Conservation (phyloP, 2,888 invertebrate genomes). For the Patella depressa region DNA sequence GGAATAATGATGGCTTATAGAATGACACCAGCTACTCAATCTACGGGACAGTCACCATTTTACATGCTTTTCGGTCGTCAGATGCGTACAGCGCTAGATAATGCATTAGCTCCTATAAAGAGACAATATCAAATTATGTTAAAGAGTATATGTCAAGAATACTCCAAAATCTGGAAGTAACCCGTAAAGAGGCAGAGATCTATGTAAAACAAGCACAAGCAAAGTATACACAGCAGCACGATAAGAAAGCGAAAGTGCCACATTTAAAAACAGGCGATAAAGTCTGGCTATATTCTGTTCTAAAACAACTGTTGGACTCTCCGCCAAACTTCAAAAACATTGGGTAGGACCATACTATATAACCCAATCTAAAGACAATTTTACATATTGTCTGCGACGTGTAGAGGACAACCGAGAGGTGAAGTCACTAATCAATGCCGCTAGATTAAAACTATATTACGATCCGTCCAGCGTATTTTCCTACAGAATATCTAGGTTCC, state of each 20-base stretch:
- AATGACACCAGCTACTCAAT: constrained; percentile 13
- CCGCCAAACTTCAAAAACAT: constrained; percentile 27
- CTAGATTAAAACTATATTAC: constrained; percentile 18
- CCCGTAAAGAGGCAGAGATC: constrained; percentile 12
- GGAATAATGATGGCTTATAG: constrained; percentile 22
- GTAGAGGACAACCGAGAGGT: not conserved
- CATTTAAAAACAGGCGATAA: constrained; percentile 8
- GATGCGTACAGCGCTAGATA: constrained; percentile 11
- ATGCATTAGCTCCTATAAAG: constrained; percentile 10
- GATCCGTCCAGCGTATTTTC: not conserved
- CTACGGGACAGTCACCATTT: constrained; percentile 21
- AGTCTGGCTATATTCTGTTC: constrained; percentile 18
- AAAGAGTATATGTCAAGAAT: constrained; percentile 11
- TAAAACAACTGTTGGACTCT: constrained; percentile 25
- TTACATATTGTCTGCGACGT: constrained; percentile 16
- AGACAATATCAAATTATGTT: not conserved
- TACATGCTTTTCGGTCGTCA: constrained; percentile 20
- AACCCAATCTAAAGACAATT: constrained; percentile 24
- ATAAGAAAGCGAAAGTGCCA: constrained; percentile 16
- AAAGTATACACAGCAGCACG: constrained; percentile 9
- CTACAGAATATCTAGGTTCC: too few species aligned
- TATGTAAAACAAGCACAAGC: constrained; percentile 8
- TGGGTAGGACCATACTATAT: constrained; percentile 23
- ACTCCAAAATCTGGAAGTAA: constrained; percentile 8
- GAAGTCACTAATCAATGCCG: constrained; percentile 30